phyloP scores from a whole-genome alignment of 2,888 invertebrate genomes.

The Aromia moschata region DNA sequence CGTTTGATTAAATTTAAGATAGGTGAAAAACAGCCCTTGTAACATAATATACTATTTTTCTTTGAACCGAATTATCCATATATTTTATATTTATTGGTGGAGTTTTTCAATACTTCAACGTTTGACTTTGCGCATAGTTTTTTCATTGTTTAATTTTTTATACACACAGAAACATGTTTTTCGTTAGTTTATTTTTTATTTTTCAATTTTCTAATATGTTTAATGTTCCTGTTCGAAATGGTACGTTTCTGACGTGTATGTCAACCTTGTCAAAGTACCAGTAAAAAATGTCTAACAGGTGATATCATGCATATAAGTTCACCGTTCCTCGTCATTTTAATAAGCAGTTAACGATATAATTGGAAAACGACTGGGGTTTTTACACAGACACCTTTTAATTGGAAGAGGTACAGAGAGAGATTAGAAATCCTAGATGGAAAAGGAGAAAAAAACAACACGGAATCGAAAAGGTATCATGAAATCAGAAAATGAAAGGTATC shows the following conservation, averaged over 20 bases:
- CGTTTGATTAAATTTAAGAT: too few relatives aligned
- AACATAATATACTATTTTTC: too few relatives aligned
- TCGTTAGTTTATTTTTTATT: too few relatives aligned
- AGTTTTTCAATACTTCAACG: too few relatives aligned
- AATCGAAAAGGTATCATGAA: background rate
- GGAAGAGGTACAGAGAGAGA: background rate
- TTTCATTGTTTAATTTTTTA: too few relatives aligned
- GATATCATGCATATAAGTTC: conserved; percentile 5
- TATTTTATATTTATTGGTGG: too few relatives aligned
- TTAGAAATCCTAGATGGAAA: background rate
- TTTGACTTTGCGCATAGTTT: too few relatives aligned
- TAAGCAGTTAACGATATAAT: conserved; percentile 7
- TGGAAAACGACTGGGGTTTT: conserved; percentile 7
- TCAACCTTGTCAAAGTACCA: conserved; percentile 8
- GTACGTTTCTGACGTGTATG: background rate
- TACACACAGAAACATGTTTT: too few relatives aligned
- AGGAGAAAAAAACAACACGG: conserved; percentile 4
- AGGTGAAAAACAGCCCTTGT: too few relatives aligned
- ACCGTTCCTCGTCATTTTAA: background rate
- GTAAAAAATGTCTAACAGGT: conserved; percentile 4
- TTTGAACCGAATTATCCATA: too few relatives aligned
- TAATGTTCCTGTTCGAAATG: too few relatives aligned
- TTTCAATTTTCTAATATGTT: too few relatives aligned
- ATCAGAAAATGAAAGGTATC: conserved; percentile 1
- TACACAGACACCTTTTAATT: background rate